These are phyloP conservation scores for Cosmia trapezina DNA, from an alignment of 2,888 invertebrate species.

Conservation along the genomic window DNA sequence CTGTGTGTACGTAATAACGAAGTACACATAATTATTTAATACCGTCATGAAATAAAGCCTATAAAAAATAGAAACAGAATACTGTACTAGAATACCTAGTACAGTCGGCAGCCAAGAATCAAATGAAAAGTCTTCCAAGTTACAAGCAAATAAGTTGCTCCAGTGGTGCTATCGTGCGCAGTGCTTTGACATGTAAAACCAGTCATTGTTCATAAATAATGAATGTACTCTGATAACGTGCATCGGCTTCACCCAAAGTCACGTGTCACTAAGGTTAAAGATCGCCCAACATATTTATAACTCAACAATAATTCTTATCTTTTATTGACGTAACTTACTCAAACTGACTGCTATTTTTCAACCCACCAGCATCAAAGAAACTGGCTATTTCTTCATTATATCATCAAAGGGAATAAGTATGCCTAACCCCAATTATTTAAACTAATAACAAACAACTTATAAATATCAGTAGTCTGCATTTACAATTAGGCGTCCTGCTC, in stretches of 20 bases:
- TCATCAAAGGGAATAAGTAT: constrained; percentile 26
- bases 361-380: constrained; percentile 7
- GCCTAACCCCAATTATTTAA: constrained; percentile 48
- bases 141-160: background rate
- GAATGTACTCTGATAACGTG: background rate
- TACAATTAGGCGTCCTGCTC: constrained; percentile 34
- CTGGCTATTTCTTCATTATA: background rate
- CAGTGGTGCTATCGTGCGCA: background rate
- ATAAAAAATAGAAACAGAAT: background rate
- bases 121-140: background rate
- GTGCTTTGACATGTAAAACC: background rate
- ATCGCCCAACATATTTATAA: constrained; percentile 10
- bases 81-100: background rate
- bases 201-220: background rate
- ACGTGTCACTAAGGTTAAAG: constrained; percentile 27
- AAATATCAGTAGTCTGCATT: constrained; percentile 24
- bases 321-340: constrained; percentile 18
- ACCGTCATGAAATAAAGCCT: background rate
- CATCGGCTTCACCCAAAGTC: constrained; percentile 9
- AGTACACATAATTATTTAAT: background rate
- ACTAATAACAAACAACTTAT: constrained; percentile 32
- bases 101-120: background rate
- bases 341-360: constrained; percentile 9
- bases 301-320: constrained; percentile 35
- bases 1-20: background rate